phyloP scores from a whole-genome alignment of 2,113 vertebrate genomes.

The Cryptomyrus ogoouensis region DNA sequence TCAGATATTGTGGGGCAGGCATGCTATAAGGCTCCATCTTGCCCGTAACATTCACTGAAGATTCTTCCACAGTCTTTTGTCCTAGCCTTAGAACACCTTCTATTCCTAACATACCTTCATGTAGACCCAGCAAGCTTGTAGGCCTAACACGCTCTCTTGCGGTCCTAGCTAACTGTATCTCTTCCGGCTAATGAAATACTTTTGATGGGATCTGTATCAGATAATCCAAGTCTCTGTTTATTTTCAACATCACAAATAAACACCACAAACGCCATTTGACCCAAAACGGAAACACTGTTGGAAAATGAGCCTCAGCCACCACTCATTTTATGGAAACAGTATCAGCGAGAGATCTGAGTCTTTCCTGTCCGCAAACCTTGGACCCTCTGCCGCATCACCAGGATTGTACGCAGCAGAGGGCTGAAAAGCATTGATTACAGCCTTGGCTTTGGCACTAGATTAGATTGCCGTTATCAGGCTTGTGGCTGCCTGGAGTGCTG shows the following conservation, averaged over 20 bases:
- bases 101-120: not conserved
- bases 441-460: conserved; percentile 28
- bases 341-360: not conserved
- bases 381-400: not conserved
- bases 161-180: not conserved
- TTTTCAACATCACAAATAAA: not conserved
- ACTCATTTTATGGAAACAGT: not conserved
- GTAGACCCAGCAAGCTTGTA: not conserved
- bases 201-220: conserved; percentile 11
- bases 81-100: not conserved
- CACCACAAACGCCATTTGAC: not conserved
- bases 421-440: not conserved
- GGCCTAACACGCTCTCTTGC: not conserved
- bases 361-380: not conserved
- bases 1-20: not conserved
- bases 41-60: not conserved
- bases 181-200: conserved; percentile 7
- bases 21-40: not conserved
- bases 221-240: not conserved
- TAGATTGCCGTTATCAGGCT: conserved; percentile 35
- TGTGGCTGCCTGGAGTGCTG: conserved; percentile 23
- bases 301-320: not conserved
- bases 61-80: not conserved
- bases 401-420: not conserved
- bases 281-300: not conserved